Base-by-base conservation (phyloP, 2,888 invertebrate genomes). In the Agonopterix heracliana region DNA sequence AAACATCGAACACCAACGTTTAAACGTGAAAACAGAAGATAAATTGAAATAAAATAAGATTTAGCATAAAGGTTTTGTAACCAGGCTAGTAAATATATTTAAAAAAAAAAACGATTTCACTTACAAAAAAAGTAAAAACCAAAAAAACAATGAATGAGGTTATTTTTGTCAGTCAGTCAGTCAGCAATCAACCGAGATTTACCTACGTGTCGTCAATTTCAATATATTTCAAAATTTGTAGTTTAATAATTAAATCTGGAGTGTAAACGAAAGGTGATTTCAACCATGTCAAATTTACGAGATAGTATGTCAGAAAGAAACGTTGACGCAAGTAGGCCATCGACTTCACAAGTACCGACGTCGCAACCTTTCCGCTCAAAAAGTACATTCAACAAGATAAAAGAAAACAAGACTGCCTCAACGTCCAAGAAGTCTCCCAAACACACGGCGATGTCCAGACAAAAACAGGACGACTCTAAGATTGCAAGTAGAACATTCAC, bases 241-340 rank as follows among this genome's bases (percentile, higher is more conserved):
- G 51, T 51, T 34, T 44, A 41, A 9, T n/a, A 41, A 26, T 12
- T 9, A 9, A 9, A 38, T 13, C 13, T 45, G 10, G 14, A n/a
- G 10, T 46, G 51, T 58, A 48, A 26, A 26, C 5, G 17, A 52
- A 10, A 41, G 9, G n/a, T 40, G 9, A 12, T 10, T 51, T 43
- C 13, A 14, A 60, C 42, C 47, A 78, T 78, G 76, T 69, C 74
- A 49, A 66, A 71, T 53, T 52, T 64, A 52, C 64, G 64, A 56
- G 70, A 73, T 53, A 61, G 58, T 56, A 34, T 64, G 54, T 58
- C 65, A 26, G 68, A 68, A 49, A 64, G 64, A 64, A 68, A 64
- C 57, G 51, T 63, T 53, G 71, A 65, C 51, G 50, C 48, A 53
- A 63, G 53, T 62, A 64, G 59, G 55, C 62, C 71, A 59, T 66